Evolutionary conservation across 2,113 vertebrate species (phyloP).

Genomic region (Thamnophis sirtalis): DNA sequence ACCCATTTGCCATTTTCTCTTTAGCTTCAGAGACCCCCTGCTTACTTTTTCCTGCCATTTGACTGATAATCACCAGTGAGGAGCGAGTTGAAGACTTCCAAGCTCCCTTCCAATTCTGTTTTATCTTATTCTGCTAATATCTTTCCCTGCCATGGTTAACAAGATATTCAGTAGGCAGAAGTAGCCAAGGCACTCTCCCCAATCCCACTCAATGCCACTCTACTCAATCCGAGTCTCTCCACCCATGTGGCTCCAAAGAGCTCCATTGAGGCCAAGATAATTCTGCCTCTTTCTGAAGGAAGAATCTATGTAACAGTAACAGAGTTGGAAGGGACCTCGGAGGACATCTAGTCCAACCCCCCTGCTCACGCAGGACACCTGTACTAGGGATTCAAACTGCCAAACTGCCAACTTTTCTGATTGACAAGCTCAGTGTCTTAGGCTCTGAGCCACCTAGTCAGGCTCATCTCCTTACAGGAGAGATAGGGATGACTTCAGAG

Average conservation of each 20-base stretch:
- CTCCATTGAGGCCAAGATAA: not conserved
- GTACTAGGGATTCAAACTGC: too few species aligned
- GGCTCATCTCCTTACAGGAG: not conserved
- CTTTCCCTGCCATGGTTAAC: not conserved
- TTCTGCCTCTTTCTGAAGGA: not conserved
- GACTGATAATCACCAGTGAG: not conserved
- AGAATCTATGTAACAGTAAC: not conserved
- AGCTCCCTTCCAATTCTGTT: not conserved
- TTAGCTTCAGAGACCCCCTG: not conserved
- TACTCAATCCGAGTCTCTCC: not conserved
- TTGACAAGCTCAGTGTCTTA: too few species aligned
- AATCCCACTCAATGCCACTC: not conserved
- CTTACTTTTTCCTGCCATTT: not conserved
- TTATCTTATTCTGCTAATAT: not conserved
- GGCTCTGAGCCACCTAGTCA: too few species aligned
- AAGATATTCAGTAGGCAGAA: not conserved
- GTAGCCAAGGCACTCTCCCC: not conserved
- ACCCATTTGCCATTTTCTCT: not conserved
- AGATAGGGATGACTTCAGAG: not conserved
- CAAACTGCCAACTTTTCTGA: too few species aligned
- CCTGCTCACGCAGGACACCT: too few species aligned
- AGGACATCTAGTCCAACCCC: too few species aligned
- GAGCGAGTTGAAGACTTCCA: not conserved
- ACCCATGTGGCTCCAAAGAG: not conserved
- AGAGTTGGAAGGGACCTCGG: too few species aligned